phyloP scores from a whole-genome alignment of 2,888 invertebrate species.

The Pyrgus malvae region DNA sequence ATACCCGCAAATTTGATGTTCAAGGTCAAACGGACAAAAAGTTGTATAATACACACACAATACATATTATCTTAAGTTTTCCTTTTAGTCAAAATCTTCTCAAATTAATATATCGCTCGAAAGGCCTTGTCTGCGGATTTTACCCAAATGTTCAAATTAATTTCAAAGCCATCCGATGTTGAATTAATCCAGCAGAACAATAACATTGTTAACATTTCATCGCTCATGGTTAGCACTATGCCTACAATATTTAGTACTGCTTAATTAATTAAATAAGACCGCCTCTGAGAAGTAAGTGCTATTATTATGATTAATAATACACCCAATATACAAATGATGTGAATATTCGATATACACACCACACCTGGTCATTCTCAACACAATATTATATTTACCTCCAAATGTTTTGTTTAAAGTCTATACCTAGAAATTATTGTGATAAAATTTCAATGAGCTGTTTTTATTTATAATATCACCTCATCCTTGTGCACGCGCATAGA shows the following conservation, averaged over 20 bases:
- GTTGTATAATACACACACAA: too few relatives aligned
- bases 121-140: constrained; percentile 59
- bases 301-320: constrained; percentile 66
- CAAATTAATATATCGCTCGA: constrained; percentile 59
- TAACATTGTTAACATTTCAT: constrained; percentile 76
- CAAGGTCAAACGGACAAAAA: too few relatives aligned
- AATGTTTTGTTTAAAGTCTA: too few relatives aligned
- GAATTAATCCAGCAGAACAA: constrained; percentile 71
- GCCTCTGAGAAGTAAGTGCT: constrained; percentile 55
- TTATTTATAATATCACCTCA: too few relatives aligned
- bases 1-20: too few relatives aligned
- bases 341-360: too few relatives aligned
- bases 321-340: too few relatives aligned
- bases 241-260: constrained; percentile 66
- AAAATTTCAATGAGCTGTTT: too few relatives aligned
- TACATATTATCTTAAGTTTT: constrained; percentile 17
- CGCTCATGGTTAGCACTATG: constrained; percentile 59
- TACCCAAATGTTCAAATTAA: constrained; percentile 69
- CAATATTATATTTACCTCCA: too few relatives aligned
- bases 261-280: constrained; percentile 72
- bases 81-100: constrained; percentile 46
- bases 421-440: too few relatives aligned
- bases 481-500: too few relatives aligned
- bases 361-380: too few relatives aligned
- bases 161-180: constrained; percentile 59